These are phyloP conservation scores for Lepus townsendii DNA, from an alignment of 2,797 vertebrate genomes.

Conservation along the genomic window DNA sequence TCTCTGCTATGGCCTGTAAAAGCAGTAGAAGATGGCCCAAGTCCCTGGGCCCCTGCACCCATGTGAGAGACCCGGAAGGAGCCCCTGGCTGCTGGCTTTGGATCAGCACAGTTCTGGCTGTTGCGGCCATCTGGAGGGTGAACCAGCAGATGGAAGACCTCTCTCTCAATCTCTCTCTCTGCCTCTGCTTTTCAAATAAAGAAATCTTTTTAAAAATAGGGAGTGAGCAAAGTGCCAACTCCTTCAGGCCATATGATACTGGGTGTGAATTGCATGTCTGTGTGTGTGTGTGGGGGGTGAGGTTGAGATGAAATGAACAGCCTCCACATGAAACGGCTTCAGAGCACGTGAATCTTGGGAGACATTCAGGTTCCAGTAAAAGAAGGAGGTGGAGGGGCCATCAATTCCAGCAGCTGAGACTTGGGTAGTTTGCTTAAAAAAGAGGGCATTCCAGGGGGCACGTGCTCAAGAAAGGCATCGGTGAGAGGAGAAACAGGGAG, in stretches of 20 bases:
- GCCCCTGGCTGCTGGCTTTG: too few relatives aligned
- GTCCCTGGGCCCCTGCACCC: too few relatives aligned
- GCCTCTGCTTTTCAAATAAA: too few relatives aligned
- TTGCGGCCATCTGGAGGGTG: too few relatives aligned
- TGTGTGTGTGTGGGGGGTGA: not conserved
- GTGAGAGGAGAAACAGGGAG: not conserved
- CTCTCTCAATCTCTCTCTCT: too few relatives aligned
- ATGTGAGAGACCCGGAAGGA: too few relatives aligned
- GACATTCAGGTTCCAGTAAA: not conserved
- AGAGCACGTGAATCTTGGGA: not conserved
- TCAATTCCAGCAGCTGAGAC: not conserved
- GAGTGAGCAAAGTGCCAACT: conserved; percentile 2
- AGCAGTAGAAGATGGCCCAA: too few relatives aligned
- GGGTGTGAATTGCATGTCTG: not conserved
- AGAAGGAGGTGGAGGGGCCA: not conserved
- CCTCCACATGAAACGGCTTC: conserved; percentile 35
- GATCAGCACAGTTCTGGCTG: too few relatives aligned
- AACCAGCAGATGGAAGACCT: too few relatives aligned
- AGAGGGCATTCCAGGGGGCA: not conserved
- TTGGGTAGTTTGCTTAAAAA: not conserved
- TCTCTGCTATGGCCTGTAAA: too few relatives aligned
- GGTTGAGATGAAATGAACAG: not conserved
- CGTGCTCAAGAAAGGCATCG: not conserved
- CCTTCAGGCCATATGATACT: conserved; percentile 1
- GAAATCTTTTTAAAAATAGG: not conserved